These are phyloP conservation scores for Neodontobutis hainanensis DNA, from an alignment of 2,113 vertebrate species.

Conservation along the genomic window DNA sequence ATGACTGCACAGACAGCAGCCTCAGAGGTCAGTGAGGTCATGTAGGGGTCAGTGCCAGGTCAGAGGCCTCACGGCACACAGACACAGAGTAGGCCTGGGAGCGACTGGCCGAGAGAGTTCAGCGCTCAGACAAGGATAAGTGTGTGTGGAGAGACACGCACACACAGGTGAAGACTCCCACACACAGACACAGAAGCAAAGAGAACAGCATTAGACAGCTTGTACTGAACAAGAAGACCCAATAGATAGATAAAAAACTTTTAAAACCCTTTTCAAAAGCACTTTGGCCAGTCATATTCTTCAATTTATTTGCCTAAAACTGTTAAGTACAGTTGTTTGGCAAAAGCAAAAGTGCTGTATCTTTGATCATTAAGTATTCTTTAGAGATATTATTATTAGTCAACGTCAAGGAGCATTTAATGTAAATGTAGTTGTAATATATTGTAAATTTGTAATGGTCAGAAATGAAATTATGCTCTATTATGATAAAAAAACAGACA, in stretches of 20 bases:
- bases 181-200: not conserved
- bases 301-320: too few relatives aligned
- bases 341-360: not conserved
- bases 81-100: not conserved
- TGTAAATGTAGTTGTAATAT: too few relatives aligned
- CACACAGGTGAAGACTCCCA: not conserved
- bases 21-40: constrained; percentile 40
- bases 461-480: too few relatives aligned
- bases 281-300: too few relatives aligned
- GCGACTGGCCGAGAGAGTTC: constrained; percentile 12
- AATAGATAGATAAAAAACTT: too few relatives aligned
- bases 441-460: too few relatives aligned
- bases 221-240: not conserved
- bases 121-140: constrained; percentile 7
- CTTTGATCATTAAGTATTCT: too few relatives aligned
- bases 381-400: not conserved
- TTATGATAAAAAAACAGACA: too few relatives aligned
- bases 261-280: too few relatives aligned
- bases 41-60: constrained; percentile 17
- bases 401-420: too few relatives aligned
- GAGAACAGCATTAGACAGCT: not conserved
- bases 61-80: constrained; percentile 34
- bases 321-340: too few relatives aligned
- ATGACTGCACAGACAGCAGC: constrained; percentile 36
- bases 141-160: not conserved